phyloP scores from a whole-genome alignment of 2,113 vertebrate genomes.

The Pseudorhombus dupliciocellatus region DNA sequence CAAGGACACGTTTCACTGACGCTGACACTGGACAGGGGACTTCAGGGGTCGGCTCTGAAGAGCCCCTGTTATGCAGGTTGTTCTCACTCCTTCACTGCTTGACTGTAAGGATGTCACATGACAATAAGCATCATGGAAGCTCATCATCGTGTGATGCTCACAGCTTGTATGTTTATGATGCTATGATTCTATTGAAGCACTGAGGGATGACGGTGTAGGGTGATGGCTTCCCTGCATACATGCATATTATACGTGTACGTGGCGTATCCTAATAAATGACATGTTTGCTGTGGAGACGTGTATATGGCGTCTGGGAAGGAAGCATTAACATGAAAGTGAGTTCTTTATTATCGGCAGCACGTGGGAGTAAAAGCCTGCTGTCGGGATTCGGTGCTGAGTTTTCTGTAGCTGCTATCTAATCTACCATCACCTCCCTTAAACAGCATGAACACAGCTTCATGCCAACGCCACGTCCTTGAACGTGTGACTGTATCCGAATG shows the following conservation, averaged over 20 bases:
- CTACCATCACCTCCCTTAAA: constrained; percentile 51
- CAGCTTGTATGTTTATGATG: no score
- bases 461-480: constrained; percentile 46
- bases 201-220: background rate
- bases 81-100: constrained; percentile 4
- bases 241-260: background rate
- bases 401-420: constrained; percentile 55
- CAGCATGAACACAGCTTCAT: constrained; percentile 32
- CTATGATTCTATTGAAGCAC: background rate
- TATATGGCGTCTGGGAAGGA: constrained; percentile 1
- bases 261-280: background rate
- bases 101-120: background rate
- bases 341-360: constrained; percentile 40
- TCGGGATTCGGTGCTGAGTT: constrained; percentile 37
- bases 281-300: background rate
- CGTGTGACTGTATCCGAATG: constrained; percentile 33
- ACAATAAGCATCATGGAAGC: background rate
- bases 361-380: constrained; percentile 42
- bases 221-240: background rate
- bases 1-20: background rate
- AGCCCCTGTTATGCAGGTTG: background rate
- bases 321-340: constrained; percentile 28
- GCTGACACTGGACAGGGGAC: no score
- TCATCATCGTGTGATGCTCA: background rate
- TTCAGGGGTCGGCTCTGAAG: no score